Evolutionary conservation across 2,888 invertebrate genomes (phyloP).

Genomic region (Agrochola lychnidis): DNA sequence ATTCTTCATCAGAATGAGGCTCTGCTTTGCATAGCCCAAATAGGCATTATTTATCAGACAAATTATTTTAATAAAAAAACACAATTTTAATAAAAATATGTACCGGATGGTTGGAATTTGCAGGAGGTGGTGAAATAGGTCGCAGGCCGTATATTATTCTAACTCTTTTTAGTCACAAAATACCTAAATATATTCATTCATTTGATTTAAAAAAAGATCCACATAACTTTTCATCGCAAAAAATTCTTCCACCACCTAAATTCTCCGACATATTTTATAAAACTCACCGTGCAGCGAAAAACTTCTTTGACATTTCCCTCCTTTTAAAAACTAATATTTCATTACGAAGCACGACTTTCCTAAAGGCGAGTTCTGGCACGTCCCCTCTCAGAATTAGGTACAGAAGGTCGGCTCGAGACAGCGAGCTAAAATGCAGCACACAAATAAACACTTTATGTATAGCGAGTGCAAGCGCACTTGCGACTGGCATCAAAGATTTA

Average conservation of each 20-base stretch:
- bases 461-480: neutral
- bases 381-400: neutral
- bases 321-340: constrained; percentile 58
- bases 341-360: constrained; percentile 36
- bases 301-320: constrained; percentile 39
- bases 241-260: constrained; percentile 24
- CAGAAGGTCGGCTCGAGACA: neutral
- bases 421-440: too few relatives aligned
- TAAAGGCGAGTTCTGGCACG: constrained; percentile 30
- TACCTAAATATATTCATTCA: neutral
- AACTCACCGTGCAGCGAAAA: constrained; percentile 37
- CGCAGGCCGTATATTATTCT: neutral
- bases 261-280: constrained; percentile 24
- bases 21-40: neutral
- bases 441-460: neutral
- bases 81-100: neutral
- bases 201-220: neutral
- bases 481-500: neutral
- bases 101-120: too few relatives aligned
- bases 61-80: neutral
- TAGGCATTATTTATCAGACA: neutral
- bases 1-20: neutral
- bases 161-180: neutral
- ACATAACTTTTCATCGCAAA: constrained; percentile 12
- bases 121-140: neutral